Conservation (phyloP, 1,140 invertebrate genomes). For the Monochamus saltuarius region DNA sequence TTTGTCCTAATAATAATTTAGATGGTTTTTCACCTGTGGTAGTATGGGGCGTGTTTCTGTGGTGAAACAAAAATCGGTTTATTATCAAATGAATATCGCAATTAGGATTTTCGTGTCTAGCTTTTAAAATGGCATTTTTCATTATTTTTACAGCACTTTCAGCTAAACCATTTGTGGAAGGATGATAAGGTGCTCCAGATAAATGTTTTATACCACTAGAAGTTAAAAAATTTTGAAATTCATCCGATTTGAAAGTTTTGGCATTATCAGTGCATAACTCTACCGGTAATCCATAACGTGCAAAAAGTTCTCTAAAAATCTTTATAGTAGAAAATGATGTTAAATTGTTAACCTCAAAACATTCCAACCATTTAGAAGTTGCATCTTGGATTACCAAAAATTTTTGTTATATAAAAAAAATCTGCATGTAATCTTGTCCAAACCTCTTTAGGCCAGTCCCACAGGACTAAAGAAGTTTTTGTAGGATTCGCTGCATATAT, state of each 20-base stretch:
- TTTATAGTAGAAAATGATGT: constrained; percentile 27
- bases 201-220: constrained; percentile 12
- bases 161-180: constrained; percentile 14
- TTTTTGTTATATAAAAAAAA: constrained; percentile 38
- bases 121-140: constrained; percentile 14
- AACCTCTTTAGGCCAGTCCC: constrained; percentile 28
- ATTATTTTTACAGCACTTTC: constrained; percentile 19
- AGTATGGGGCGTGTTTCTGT: constrained; percentile 23
- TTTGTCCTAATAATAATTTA: constrained; percentile 20
- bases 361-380: constrained; percentile 44
- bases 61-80: constrained; percentile 20
- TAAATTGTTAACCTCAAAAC: constrained; percentile 28
- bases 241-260: constrained; percentile 22
- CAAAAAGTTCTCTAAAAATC: constrained; percentile 23
- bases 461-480: neutral
- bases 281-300: constrained; percentile 24
- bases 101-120: neutral
- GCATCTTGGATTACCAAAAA: constrained; percentile 38
- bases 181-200: constrained; percentile 14
- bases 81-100: constrained; percentile 8
- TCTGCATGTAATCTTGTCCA: constrained; percentile 49
- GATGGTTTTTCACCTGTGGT: constrained; percentile 23
- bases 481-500: neutral
- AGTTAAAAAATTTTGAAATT: constrained; percentile 28
- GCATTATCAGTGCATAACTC: constrained; percentile 26